These are phyloP conservation scores for Diadegma fenestrale DNA, from an alignment of 2,888 invertebrate genomes.

Conservation along the genomic window DNA sequence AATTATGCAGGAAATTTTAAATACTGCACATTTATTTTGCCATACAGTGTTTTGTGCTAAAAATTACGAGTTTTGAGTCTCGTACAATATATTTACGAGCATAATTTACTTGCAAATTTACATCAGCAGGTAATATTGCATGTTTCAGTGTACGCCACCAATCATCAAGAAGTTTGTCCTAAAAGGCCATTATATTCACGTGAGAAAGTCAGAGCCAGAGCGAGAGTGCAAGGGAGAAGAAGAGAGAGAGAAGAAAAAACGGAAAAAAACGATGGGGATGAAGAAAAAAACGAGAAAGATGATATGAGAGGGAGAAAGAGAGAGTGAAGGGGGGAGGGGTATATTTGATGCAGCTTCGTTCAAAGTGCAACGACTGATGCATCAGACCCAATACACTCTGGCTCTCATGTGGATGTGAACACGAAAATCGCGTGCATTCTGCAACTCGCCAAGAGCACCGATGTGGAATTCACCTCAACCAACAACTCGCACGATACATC, in stretches of 20 bases:
- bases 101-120: slow-evolving; percentile 31
- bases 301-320: neutral
- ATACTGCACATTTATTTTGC: neutral
- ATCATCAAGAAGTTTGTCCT: slow-evolving; percentile 35
- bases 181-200: slow-evolving; percentile 31
- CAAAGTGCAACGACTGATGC: slow-evolving; percentile 42
- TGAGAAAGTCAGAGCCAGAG: neutral
- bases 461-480: slow-evolving; percentile 36
- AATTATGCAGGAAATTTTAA: neutral
- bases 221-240: neutral
- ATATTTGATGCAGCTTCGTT: slow-evolving; percentile 23
- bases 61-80: neutral
- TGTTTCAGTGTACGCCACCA: slow-evolving; percentile 24
- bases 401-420: slow-evolving; percentile 14
- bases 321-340: neutral
- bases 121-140: slow-evolving; percentile 26
- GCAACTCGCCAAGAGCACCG: slow-evolving; percentile 28
- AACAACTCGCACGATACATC: slow-evolving; percentile 13
- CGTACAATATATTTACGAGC: slow-evolving; percentile 12
- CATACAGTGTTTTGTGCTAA: neutral
- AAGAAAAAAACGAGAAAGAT: neutral
- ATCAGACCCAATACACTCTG: slow-evolving; percentile 17
- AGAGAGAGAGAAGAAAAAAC: neutral
- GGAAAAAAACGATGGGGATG: slow-evolving; percentile 1
- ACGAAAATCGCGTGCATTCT: slow-evolving; percentile 54